Conservation (phyloP, 1,140 invertebrate genomes). For the Nasonia longicornis region DNA sequence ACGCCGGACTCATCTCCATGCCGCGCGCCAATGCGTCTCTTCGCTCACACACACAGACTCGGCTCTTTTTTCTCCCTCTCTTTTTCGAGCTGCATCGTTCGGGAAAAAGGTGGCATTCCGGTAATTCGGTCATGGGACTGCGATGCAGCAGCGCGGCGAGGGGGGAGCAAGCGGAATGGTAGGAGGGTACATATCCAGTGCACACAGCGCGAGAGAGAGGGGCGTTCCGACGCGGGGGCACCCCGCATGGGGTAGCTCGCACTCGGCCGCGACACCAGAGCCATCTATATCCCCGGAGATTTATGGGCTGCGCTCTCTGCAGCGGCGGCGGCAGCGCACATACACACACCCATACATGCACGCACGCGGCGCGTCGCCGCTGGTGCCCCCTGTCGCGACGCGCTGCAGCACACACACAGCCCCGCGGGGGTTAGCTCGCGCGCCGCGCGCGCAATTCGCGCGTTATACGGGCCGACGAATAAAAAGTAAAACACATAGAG, state of each 20-base stretch:
- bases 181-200: constrained; percentile 13
- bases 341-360: neutral
- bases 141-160: constrained; percentile 28
- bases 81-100: constrained; percentile 23
- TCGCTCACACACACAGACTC: constrained; percentile 43
- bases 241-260: constrained; percentile 68
- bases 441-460: constrained; percentile 63
- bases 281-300: constrained; percentile 69
- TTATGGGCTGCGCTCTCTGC: constrained; percentile 63
- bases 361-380: constrained; percentile 49
- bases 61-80: constrained; percentile 42
- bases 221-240: constrained; percentile 60
- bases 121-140: constrained; percentile 64
- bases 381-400: constrained; percentile 66
- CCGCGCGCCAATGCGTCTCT: neutral
- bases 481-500: neutral
- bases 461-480: constrained; percentile 39
- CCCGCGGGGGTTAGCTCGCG: constrained; percentile 63
- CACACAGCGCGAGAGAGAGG: constrained; percentile 50
- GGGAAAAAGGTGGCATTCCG: constrained; percentile 61
- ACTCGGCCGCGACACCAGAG: constrained; percentile 68
- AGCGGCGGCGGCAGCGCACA: constrained; percentile 60
- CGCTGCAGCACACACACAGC: constrained; percentile 60
- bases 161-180: constrained; percentile 27
- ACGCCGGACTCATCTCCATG: neutral